These are phyloP conservation scores for Chesias legatella DNA, from an alignment of 2,888 invertebrate genomes.

Conservation along the genomic window DNA sequence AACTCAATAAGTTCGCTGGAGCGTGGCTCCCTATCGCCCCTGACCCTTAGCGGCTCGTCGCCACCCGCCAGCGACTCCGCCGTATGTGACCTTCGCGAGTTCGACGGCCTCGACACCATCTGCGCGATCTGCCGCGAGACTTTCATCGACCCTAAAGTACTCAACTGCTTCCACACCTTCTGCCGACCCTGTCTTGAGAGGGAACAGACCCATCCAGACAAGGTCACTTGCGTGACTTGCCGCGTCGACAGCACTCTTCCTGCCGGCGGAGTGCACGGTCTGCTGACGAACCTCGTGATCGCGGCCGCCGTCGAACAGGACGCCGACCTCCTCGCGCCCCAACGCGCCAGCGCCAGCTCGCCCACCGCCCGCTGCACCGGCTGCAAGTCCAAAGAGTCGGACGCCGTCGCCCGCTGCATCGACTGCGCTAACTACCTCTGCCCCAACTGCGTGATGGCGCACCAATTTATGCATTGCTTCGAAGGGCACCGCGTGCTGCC, in stretches of 20 bases:
- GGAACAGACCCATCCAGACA: conserved; percentile 84
- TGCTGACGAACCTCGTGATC: conserved; percentile 84
- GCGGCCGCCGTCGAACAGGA: conserved; percentile 79
- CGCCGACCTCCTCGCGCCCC: conserved; percentile 71
- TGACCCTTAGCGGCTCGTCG: conserved; percentile 92
- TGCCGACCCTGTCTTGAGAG: conserved; percentile 91
- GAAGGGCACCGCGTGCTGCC: conserved; percentile 95
- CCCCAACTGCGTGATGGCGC: conserved; percentile 98
- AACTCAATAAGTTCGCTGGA: conserved; percentile 95
- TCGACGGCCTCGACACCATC: conserved; percentile 81
- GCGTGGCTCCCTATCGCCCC: conserved; percentile 89
- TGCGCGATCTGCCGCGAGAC: conserved; percentile 89
- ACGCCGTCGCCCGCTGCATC: conserved; percentile 97
- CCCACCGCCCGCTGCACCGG: conserved; percentile 91
- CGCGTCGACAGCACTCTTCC: conserved; percentile 78
- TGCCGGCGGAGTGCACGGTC: conserved; percentile 81
- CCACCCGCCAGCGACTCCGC: conserved; percentile 92
- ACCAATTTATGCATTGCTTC: conserved; percentile 99
- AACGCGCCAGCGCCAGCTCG: conserved; percentile 68
- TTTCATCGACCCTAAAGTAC: conserved; percentile 86
- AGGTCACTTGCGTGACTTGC: conserved; percentile 87
- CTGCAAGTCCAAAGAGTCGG: conserved; percentile 96
- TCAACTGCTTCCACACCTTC: conserved; percentile 91
- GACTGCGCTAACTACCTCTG: conserved; percentile 98
- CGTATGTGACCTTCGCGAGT: conserved; percentile 86